phyloP scores from a whole-genome alignment of 2,797 vertebrate species.

The Protonibea diacanthus region DNA sequence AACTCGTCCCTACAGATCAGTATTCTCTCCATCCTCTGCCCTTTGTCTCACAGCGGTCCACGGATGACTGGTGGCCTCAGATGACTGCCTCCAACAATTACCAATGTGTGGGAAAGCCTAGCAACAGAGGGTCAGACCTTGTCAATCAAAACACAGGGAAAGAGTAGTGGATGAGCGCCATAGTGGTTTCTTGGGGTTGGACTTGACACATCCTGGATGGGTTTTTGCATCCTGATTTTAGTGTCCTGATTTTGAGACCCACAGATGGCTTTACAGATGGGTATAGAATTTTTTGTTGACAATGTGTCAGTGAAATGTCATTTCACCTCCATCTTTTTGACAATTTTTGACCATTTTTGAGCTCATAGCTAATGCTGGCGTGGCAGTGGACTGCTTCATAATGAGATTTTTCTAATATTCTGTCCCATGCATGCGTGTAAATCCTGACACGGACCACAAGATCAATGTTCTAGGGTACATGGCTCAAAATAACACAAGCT shows the following conservation, averaged over 20 bases:
- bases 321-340: neutral
- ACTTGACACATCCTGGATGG: slow-evolving; percentile 57
- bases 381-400: neutral
- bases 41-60: slow-evolving; percentile 79
- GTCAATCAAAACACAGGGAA: slow-evolving; percentile 80
- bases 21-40: slow-evolving; percentile 70
- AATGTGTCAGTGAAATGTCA: slow-evolving; percentile 3
- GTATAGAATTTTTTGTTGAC: neutral
- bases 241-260: slow-evolving; percentile 25
- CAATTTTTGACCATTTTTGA: neutral
- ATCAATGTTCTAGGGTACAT: slow-evolving; percentile 25
- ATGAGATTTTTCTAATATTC: slow-evolving; percentile 2
- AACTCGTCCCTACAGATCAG: slow-evolving; percentile 73
- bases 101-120: slow-evolving; percentile 79
- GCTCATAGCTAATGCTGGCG: neutral
- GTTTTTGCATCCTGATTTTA: slow-evolving; percentile 37
- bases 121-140: slow-evolving; percentile 74
- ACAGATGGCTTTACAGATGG: slow-evolving; percentile 35
- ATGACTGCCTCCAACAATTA: slow-evolving; percentile 78
- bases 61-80: slow-evolving; percentile 82
- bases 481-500: slow-evolving; percentile 48
- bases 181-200: slow-evolving; percentile 46
- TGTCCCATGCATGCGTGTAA: neutral
- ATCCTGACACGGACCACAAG: slow-evolving; percentile 29
- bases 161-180: slow-evolving; percentile 49